Evolutionary conservation across 2,797 vertebrate species (phyloP), one percentile per base, ranked within the genome.

Genomic region (Hafferia zeledoni): DNA sequence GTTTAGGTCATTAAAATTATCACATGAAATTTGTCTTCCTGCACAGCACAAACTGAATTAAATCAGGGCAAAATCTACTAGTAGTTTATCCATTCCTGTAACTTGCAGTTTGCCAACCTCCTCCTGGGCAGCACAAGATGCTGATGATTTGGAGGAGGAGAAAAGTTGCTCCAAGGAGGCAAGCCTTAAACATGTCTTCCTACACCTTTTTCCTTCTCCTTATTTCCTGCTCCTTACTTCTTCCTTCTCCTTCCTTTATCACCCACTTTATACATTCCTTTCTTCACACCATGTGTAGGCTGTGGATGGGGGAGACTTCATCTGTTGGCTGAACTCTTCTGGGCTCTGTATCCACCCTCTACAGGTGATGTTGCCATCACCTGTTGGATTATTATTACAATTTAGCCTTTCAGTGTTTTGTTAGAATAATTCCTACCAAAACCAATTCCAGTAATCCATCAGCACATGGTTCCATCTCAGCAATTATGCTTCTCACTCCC

Each of bases 191-290:
- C 10, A 6, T 17, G 13, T 5, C 31, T 57, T 50, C 37, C 57
- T 30, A 18, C 13, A 18, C 35, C 41, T 83, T 59, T 18, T 16
- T 6, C 55, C n/a, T n/a, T 25, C 20, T 20, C 52, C 47, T 52
- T 30, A 30, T 16, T 30, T 31, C 53, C n/a, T 31, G 8, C 41
- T 43, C 60, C 27, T 39, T 52, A 17, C 15, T 41, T 28, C 33
- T 35, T 33, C n/a, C 25, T 65, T 65, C 30, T 33, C 23, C 43
- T 46, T n/a, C 43, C 63, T 47, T 47, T n/a, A 17, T 44, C 24
- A 39, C 11, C n/a, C 20, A 3, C 20, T 41, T 59, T 1, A 7
- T 2, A 27, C 2, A 1, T 5, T 9, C 9, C 2, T 57, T 86
- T 61, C 13, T 52, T 82, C 5, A 0, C 18, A 15, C 7, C 5